These are phyloP conservation scores for Gymnobelideus leadbeateri DNA, from an alignment of 2,113 vertebrate genomes.

Conservation along the genomic window DNA sequence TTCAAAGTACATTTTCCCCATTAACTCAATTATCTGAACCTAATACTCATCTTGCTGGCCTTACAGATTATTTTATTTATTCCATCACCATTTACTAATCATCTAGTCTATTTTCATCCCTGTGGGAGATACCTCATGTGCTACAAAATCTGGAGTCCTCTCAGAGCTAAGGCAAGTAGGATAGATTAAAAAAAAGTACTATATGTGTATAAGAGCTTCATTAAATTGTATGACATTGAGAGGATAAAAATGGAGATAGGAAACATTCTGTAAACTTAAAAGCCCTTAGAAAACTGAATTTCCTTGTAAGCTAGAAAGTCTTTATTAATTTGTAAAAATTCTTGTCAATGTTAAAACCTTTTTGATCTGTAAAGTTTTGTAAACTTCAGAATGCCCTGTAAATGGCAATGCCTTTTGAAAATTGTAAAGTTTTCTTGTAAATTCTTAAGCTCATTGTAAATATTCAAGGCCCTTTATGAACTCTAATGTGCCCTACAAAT, in stretches of 20 bases:
- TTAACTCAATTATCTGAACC: too few species aligned
- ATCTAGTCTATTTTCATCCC: not conserved
- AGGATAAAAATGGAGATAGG: not conserved
- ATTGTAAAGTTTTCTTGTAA: not conserved
- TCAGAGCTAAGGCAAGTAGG: not conserved
- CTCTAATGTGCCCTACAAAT: not conserved
- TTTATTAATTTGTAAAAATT: not conserved
- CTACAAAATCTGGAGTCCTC: not conserved
- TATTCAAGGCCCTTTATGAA: not conserved
- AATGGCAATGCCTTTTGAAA: not conserved
- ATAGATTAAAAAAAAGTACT: not conserved
- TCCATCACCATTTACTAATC: not conserved
- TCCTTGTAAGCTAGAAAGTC: not conserved
- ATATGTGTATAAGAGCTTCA: not conserved
- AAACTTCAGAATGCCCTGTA: not conserved
- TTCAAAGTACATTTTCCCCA: too few species aligned
- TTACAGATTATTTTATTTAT: not conserved
- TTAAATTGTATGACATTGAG: not conserved
- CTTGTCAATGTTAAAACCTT: not conserved
- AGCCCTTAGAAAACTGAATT: not conserved
- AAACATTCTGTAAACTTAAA: not conserved
- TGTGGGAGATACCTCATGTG: not conserved
- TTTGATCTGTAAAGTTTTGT: not conserved
- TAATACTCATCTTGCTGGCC: too few species aligned
- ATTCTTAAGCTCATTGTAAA: not conserved